Evolutionary conservation across 2,888 invertebrate genomes (phyloP).

Genomic region (Megastigmus dorsalis): DNA sequence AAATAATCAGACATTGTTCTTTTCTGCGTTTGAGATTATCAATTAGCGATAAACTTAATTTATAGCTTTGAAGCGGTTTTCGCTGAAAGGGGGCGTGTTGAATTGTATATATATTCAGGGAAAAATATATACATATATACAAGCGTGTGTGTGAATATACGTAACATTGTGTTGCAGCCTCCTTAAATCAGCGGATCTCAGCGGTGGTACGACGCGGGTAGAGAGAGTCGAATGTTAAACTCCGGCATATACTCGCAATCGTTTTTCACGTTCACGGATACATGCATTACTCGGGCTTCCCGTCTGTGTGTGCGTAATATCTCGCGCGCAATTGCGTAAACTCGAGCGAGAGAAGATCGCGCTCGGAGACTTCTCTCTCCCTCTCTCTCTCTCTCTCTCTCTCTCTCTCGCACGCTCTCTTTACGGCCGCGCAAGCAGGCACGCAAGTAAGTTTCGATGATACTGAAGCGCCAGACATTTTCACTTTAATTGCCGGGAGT

Average conservation of each 20-base stretch:
- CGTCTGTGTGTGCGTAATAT: neutral
- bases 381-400: neutral
- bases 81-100: neutral
- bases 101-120: neutral
- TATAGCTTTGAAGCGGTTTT: neutral
- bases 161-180: neutral
- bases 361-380: neutral
- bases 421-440: neutral
- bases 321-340: constrained; percentile 26
- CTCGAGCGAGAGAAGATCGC: constrained; percentile 9
- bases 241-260: neutral
- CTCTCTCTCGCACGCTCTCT: neutral
- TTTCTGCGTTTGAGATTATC: neutral
- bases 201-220: neutral
- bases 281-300: neutral
- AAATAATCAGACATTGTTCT: constrained; percentile 25
- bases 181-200: neutral
- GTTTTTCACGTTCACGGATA: constrained; percentile 16
- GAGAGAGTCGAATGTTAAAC: constrained; percentile 13
- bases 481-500: constrained; percentile 46
- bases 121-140: too few relatives aligned
- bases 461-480: constrained; percentile 37
- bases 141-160: too few relatives aligned
- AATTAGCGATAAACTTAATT: constrained; percentile 8
- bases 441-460: constrained; percentile 2